Base-by-base conservation (phyloP, 2,888 invertebrate species). In the Craniophora ligustri region DNA sequence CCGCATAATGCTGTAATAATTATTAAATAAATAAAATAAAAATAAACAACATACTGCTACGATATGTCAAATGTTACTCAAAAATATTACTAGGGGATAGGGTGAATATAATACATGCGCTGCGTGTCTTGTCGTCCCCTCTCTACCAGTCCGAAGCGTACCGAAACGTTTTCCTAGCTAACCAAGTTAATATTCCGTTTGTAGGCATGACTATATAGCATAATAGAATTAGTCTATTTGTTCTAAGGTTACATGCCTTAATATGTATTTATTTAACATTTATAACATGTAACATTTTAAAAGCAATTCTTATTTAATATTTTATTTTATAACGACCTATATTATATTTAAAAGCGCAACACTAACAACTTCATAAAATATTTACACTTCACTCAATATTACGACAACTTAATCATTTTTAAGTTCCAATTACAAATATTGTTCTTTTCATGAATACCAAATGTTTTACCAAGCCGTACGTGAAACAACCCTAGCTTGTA, bases 91-190 rank as follows among this genome's bases (percentile, higher is more conserved):
- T 30, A 19, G 4, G 6, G 15, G 14, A 6, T 3, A 6, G 2
- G 18, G 21, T 5, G 2, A 15, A 8, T 7, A 11, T 11, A 6
- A 19, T 41, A 30, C 21, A 34, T 19, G 15, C 13, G 30, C 16
- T 23, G 14, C 28, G 40, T 10, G 5, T 41, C 11, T 34, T 5
- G 6, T 5, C 28, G 8, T 42, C 41, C 40, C 44, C 39, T 11
- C 44, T 6, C 35, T 28, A n/a, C 34, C 42, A 34, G 36, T 39
- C 47, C 58, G 64, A 39, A 35, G 38, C 41, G 15, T n/a, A 15
- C 7, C 21, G 13, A 16, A 14, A n/a, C 49, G 14, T 13, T 28
- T 15, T 18, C 32, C 46, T 44, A 31, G 42, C 6, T 10, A 11
- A n/a, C 11, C n/a, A 57, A 31, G 13, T 23, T 14, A 21, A 13